A percentile compares a stretch with the other conserved stretches of the same genome.
Evolutionary conservation across 2,113 vertebrate genomes (phyloP).

Genomic region (Donacobius atricapilla): DNA sequence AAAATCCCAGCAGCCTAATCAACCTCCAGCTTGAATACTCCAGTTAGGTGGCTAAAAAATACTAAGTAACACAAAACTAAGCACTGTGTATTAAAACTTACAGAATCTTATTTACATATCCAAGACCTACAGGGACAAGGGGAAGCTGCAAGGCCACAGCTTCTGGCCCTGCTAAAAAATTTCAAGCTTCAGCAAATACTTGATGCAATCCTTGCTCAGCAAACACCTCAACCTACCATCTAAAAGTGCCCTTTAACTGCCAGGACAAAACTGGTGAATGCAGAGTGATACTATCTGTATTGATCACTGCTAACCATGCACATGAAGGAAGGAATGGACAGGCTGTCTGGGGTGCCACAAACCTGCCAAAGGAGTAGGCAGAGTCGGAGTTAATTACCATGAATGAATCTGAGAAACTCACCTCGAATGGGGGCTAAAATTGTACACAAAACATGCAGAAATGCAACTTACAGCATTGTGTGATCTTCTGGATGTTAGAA

Average conservation of each 20-base stretch:
- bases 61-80: background rate
- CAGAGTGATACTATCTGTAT: background rate
- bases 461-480: slow-evolving; percentile 77
- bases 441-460: background rate
- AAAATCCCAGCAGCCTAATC: background rate
- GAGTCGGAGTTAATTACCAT: background rate
- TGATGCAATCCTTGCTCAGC: background rate
- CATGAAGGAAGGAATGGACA: background rate
- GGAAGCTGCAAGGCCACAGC: background rate
- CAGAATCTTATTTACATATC: background rate
- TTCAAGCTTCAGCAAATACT: background rate
- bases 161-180: background rate
- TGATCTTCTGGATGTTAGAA: slow-evolving; percentile 83
- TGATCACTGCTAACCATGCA: background rate
- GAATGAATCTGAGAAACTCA: background rate
- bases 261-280: background rate
- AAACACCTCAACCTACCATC: background rate
- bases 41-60: background rate
- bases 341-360: background rate
- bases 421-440: accelerated
- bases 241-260: background rate
- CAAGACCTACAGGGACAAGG: background rate
- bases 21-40: background rate
- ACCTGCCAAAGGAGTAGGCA: background rate
- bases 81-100: background rate